A percentile compares a stretch with the other conserved stretches of the same genome.
Evolutionary conservation across 2,888 invertebrate species (phyloP).

Genomic region (Heliconius erato): DNA sequence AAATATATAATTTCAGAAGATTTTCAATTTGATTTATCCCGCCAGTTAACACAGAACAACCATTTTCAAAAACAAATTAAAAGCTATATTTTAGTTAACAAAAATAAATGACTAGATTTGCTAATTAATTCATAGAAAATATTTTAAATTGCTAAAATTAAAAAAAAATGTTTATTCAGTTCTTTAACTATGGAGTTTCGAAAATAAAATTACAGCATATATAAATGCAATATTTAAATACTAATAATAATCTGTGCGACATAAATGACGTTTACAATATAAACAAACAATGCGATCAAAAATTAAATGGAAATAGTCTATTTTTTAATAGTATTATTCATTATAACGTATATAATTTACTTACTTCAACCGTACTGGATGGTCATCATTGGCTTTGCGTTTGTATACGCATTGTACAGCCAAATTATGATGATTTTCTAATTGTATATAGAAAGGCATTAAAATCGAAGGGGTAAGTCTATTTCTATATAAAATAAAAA

Average conservation of each 20-base stretch:
- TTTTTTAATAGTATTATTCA: conserved; percentile 64
- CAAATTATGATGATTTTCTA: conserved; percentile 66
- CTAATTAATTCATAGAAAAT: not conserved
- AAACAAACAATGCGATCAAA: conserved; percentile 59
- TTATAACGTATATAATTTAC: conserved; percentile 67
- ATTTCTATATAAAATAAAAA: not conserved
- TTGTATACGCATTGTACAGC: conserved; percentile 65
- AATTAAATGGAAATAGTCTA: conserved; percentile 79
- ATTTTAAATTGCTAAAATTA: not conserved
- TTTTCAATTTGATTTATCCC: not conserved
- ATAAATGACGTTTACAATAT: conserved; percentile 14
- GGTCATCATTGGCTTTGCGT: conserved; percentile 61
- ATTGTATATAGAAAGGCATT: too few relatives aligned
- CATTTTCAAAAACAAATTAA: not conserved
- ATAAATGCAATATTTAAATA: not conserved
- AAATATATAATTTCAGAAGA: not conserved
- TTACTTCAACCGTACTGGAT: conserved; percentile 76
- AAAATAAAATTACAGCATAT: not conserved
- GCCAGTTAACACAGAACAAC: not conserved
- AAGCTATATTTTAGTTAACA: not conserved
- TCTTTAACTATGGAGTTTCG: not conserved
- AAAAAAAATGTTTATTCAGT: not conserved
- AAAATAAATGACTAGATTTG: not conserved
- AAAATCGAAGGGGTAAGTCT: conserved; percentile 42
- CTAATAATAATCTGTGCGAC: not conserved